Evolutionary conservation across 35 echinoderm and acorn worm genomes (phyloP).

Genomic region (Apostichopus californicus): DNA sequence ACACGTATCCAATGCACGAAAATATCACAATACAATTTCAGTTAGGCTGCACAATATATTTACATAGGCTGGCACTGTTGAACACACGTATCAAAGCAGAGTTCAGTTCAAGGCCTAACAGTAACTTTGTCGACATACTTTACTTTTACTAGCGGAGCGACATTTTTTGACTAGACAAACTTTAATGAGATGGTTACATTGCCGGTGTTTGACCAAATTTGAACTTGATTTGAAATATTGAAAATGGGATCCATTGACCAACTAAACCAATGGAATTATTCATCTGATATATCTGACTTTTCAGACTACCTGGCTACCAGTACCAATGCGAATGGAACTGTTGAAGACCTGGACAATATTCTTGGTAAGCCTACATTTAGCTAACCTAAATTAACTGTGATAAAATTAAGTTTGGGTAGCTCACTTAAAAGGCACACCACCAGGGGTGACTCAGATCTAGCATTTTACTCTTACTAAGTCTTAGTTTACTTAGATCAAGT

Average conservation of each 20-base stretch:
- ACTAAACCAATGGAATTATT: slow-evolving; percentile 9
- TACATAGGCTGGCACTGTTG: not conserved
- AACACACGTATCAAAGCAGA: not conserved
- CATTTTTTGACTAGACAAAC: too few species aligned
- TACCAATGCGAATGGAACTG: not conserved
- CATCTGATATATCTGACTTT: slow-evolving; percentile 8
- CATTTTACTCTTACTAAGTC: too few species aligned
- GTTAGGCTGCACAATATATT: not conserved
- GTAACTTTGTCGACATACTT: too few species aligned
- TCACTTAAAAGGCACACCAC: too few species aligned
- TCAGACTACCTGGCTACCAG: not conserved
- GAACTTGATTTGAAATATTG: not conserved
- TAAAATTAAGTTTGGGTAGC: too few species aligned
- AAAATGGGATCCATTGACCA: not conserved
- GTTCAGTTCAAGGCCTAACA: not conserved
- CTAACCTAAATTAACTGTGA: too few species aligned
- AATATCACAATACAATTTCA: not conserved
- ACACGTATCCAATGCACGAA: slow-evolving; percentile 7
- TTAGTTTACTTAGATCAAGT: too few species aligned
- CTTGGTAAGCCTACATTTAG: not conserved
- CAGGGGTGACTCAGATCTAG: too few species aligned
- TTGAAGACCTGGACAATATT: slow-evolving; percentile 7
- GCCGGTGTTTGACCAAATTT: not conserved
- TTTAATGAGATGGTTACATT: not conserved
- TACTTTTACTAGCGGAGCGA: too few species aligned